phyloP scores from a whole-genome alignment of 2,888 invertebrate genomes.

The Bursaphelenchus okinawaensis region DNA sequence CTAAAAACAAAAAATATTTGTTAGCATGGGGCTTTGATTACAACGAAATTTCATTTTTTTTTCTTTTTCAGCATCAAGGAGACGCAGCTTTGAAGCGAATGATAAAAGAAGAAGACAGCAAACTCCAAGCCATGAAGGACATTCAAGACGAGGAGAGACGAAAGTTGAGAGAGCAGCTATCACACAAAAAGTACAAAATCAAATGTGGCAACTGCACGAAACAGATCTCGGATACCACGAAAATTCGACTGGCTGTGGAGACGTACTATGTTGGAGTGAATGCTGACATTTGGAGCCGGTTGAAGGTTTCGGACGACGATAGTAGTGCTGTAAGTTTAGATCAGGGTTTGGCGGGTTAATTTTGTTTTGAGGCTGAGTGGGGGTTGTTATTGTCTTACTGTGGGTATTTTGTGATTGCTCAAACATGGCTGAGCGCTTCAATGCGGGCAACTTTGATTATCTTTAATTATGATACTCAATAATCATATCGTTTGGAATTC shows the following conservation, averaged over 20 bases:
- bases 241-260: slow-evolving; percentile 22
- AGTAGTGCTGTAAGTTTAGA: not conserved
- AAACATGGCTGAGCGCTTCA: no score
- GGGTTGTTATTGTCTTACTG: not conserved
- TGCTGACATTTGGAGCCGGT: slow-evolving; percentile 15
- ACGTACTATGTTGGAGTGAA: slow-evolving; percentile 25
- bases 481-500: no score
- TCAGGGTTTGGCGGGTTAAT: not conserved
- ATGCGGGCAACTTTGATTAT: no score
- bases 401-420: no score
- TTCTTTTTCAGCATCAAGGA: not conserved
- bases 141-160: not conserved
- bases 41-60: not conserved
- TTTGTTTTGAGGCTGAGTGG: not conserved
- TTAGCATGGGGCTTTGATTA: not conserved
- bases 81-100: not conserved
- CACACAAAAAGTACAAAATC: not conserved
- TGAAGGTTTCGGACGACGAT: slow-evolving; percentile 4
- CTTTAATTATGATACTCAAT: no score
- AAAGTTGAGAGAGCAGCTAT: not conserved
- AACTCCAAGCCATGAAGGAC: not conserved
- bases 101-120: not conserved
- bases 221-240: not conserved
- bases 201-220: not conserved
- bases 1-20: no score